These are phyloP conservation scores for Nasonia oneida DNA, from an alignment of 2,888 invertebrate genomes.

Conservation along the genomic window DNA sequence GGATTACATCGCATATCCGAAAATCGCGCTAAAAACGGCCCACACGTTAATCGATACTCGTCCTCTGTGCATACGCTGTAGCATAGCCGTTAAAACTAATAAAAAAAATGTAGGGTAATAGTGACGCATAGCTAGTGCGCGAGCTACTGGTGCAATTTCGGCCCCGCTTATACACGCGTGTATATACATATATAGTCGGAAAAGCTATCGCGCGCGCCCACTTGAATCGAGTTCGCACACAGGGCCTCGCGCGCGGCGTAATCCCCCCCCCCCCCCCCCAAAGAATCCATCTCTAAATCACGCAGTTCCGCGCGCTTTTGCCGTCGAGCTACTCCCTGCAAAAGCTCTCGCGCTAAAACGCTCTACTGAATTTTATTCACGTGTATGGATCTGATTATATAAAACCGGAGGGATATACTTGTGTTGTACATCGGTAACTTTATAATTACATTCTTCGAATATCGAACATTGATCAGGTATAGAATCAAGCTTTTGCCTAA, in stretches of 20 bases:
- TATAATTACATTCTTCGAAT: neutral
- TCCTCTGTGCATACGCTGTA: neutral
- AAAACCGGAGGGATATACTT: too few relatives aligned
- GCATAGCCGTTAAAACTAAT: constrained; percentile 39
- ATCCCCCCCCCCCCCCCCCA: constrained; percentile 21
- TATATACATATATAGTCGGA: constrained; percentile 20
- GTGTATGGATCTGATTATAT: neutral
- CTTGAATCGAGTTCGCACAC: constrained; percentile 27
- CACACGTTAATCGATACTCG: neutral
- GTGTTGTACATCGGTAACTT: neutral
- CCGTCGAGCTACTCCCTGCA: neutral
- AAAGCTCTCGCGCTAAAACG: neutral
- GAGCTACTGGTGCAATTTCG: neutral
- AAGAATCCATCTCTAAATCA: constrained; percentile 58
- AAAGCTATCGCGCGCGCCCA: constrained; percentile 35
- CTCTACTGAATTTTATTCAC: neutral
- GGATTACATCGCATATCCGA: neutral
- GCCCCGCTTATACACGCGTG: neutral
- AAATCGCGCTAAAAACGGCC: neutral
- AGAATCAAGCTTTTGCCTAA: neutral
- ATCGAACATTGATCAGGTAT: neutral
- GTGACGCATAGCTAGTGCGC: constrained; percentile 10
- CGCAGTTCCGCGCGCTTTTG: constrained; percentile 4
- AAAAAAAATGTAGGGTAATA: constrained; percentile 34
- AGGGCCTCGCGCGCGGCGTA: neutral